Percentiles rank a stretch among this genome's conserved stretches.
phyloP scores from a whole-genome alignment of 64 coral and sea anemone genomes.

The Stichodactyla helianthus region DNA sequence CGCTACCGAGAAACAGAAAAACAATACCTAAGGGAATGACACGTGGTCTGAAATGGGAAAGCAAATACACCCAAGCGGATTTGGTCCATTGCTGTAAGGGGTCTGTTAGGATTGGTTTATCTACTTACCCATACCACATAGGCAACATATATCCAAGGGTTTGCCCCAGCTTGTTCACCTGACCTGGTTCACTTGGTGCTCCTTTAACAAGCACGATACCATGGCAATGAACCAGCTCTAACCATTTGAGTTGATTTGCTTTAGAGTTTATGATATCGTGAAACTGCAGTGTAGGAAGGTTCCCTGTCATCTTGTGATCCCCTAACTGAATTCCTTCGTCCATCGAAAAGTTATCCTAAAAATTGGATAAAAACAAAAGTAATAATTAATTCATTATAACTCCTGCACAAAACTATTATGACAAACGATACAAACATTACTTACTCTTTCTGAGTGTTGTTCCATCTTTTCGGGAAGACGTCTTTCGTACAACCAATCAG shows the following conservation, averaged over 20 bases:
- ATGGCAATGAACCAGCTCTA: conserved; percentile 20
- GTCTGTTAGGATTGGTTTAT: too few species aligned
- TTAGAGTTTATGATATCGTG: conserved; percentile 39
- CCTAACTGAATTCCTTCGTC: neutral
- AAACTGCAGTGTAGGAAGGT: conserved; percentile 28
- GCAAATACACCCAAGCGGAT: too few species aligned
- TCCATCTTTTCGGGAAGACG: conserved; percentile 2
- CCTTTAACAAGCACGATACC: conserved; percentile 29
- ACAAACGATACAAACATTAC: conserved; percentile 9
- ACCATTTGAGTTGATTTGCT: conserved; percentile 28
- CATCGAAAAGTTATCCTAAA: neutral
- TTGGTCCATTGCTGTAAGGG: too few species aligned
- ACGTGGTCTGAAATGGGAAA: too few species aligned
- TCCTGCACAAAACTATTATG: too few species aligned
- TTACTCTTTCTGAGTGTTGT: conserved; percentile 8
- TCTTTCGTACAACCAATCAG: conserved; percentile 41
- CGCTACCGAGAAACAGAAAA: too few species aligned
- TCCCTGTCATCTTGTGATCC: conserved; percentile 1
- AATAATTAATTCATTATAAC: too few species aligned
- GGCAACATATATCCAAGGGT: conserved; percentile 32
- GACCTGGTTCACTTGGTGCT: conserved; percentile 19
- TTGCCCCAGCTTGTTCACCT: conserved; percentile 25
- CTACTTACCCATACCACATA: conserved; percentile 54
- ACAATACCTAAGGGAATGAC: too few species aligned
- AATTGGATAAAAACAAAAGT: neutral